Conservation (phyloP, 2,113 vertebrate genomes). For the Uropsilus gracilis region DNA sequence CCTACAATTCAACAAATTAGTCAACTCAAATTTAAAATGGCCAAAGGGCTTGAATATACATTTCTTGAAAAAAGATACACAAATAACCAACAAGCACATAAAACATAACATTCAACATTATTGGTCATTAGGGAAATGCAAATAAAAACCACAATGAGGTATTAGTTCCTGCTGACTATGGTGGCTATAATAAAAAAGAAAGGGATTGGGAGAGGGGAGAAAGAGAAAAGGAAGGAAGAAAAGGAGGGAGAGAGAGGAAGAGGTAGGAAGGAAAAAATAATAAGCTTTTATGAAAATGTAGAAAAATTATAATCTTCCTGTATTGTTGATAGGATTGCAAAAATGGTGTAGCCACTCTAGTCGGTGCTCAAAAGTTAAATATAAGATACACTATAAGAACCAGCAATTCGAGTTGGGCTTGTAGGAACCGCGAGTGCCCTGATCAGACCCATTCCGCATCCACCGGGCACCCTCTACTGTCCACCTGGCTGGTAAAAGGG, state of each 20-base stretch:
- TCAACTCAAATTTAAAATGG: not conserved
- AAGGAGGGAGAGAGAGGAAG: not conserved
- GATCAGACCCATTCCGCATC: too few relatives aligned
- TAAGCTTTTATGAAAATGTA: not conserved
- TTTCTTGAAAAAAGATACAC: too few relatives aligned
- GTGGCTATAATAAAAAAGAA: too few relatives aligned
- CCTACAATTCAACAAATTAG: conserved; percentile 8
- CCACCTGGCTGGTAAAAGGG: too few relatives aligned
- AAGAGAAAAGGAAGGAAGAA: not conserved
- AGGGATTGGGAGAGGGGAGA: not conserved
- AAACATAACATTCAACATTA: too few relatives aligned
- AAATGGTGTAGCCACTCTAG: not conserved
- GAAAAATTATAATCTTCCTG: not conserved
- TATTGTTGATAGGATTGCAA: not conserved
- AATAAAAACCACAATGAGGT: not conserved
- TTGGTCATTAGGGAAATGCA: too few relatives aligned
- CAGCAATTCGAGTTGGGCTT: too few relatives aligned
- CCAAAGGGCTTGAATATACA: too few relatives aligned
- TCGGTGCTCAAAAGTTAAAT: conserved; percentile 6
- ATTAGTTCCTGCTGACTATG: too few relatives aligned
- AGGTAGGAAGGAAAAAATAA: not conserved
- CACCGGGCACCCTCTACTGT: too few relatives aligned
- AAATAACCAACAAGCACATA: too few relatives aligned
- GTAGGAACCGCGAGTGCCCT: too few relatives aligned
- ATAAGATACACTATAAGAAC: not conserved